phyloP scores from a whole-genome alignment of 37 sponge, comb jelly and placozoan species.

The Aplysina aerophoba region DNA sequence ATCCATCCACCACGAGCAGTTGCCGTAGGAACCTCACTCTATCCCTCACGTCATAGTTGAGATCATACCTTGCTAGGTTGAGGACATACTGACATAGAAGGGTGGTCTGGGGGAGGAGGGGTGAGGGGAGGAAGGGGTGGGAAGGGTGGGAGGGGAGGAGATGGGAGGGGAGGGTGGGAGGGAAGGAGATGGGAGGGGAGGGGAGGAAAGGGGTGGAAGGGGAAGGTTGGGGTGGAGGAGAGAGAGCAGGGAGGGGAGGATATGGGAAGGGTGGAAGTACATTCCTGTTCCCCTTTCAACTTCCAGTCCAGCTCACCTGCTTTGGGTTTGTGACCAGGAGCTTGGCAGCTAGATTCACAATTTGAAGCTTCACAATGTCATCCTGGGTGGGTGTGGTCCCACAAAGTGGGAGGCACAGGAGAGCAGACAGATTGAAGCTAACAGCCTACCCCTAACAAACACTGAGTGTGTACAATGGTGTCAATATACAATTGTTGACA shows the following conservation, averaged over 20 bases:
- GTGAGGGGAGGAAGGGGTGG: too few species aligned
- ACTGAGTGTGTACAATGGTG: background rate
- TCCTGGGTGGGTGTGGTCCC: conserved; percentile 45
- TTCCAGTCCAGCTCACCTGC: conserved; percentile 43
- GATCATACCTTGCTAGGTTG: conserved; percentile 94
- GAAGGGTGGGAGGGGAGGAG: too few species aligned
- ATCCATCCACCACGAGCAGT: conserved; percentile 56
- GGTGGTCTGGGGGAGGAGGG: conserved; percentile 50
- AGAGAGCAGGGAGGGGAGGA: too few species aligned
- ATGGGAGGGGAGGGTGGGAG: too few species aligned
- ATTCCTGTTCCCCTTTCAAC: too few species aligned
- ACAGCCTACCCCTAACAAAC: background rate
- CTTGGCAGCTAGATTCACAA: conserved; percentile 96
- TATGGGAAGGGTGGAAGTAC: too few species aligned
- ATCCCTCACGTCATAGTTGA: conserved; percentile 98
- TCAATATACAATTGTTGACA: background rate
- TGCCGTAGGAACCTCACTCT: conserved; percentile 89
- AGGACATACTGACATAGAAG: conserved; percentile 94
- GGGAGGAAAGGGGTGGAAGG: too few species aligned
- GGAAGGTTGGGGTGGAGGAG: too few species aligned
- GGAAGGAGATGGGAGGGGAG: too few species aligned
- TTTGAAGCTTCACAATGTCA: conserved; percentile 97
- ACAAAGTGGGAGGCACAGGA: background rate
- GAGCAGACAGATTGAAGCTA: background rate
- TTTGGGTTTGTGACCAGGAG: conserved; percentile 88